phyloP scores from a whole-genome alignment of 2,113 vertebrate species.

The Megaptera novaeangliae region DNA sequence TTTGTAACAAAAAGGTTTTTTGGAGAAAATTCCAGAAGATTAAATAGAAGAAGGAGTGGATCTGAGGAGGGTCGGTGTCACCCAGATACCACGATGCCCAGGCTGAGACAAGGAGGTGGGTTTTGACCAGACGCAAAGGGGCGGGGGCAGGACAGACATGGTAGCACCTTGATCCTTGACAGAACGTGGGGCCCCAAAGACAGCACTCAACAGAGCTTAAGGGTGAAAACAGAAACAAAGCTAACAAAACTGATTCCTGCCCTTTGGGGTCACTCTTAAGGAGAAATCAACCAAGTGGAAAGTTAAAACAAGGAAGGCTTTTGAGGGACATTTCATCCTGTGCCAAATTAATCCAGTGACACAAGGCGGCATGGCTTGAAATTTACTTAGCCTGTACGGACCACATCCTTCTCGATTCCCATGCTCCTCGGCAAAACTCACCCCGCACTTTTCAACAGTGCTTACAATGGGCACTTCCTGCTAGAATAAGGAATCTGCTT shows the following conservation, averaged over 20 bases:
- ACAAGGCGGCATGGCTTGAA: neutral
- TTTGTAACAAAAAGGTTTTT: neutral
- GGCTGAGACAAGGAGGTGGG: rapidly evolving
- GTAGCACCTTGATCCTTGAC: neutral
- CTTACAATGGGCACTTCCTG: neutral
- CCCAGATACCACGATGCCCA: neutral
- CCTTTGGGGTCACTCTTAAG: neutral
- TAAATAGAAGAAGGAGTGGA: neutral
- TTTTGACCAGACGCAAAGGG: too few relatives aligned
- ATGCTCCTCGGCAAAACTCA: neutral
- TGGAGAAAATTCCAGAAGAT: neutral
- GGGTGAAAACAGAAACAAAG: neutral
- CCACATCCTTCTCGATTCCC: neutral
- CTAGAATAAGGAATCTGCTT: neutral
- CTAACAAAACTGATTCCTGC: neutral
- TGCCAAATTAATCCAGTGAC: neutral
- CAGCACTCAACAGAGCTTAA: neutral
- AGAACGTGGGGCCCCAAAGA: neutral
- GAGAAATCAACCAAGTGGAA: neutral
- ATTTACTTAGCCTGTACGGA: neutral
- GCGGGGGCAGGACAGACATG: rapidly evolving
- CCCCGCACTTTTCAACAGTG: neutral
- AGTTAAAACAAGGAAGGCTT: neutral
- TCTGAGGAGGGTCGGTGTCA: neutral
- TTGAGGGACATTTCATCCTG: neutral